Evolutionary conservation across 64 coral and sea anemone species (phyloP), one percentile per base, ranked within the genome.

Genomic region (Montipora sp.): DNA sequence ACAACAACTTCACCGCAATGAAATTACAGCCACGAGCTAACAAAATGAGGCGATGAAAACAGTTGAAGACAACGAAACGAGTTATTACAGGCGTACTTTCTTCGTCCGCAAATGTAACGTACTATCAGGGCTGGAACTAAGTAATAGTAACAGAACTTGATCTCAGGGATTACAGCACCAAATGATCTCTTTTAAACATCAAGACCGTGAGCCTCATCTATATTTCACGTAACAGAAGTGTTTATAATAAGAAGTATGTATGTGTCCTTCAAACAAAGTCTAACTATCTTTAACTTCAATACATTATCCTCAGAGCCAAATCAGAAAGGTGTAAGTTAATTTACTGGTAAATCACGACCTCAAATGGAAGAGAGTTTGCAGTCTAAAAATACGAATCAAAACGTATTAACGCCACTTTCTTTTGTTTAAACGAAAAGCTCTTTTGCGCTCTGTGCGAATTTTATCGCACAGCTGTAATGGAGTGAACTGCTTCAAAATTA

Each of bases 401-500:
- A 36, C 36, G 36, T 36, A 36, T 36, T 36, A 36, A 36, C 36
- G 36, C 36, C 59, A 63, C 59, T 63, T 63, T 63, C 3, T 63
- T 63, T 63, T 63, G 10, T 16, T 63, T 63, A 63, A 16, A 63
- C 59, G 59, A 63, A 9, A 16, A 63, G 2, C 16, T 66, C 16
- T 7, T 57, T 60, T 84, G 7, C 81, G 57, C 46, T 84, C 81
- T 59, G 81, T 84, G 10, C 81, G 58, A 84, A 67, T 84, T 45
- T 84, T 84, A 57, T 84, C 81, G 47, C 81, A 84, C 44, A 84
- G 45, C 45, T 84, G 81, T 44, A 84, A 65, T 10, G 81, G 58
- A n/a, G 81, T 84, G 50, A 84, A 84, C 81, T 84, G 58, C 50
- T 57, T 65, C 81, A 66, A 65, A 63, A 63, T 23, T 48, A 63